Conservation (phyloP, 2,797 vertebrate species). For the Brotula barbata region DNA sequence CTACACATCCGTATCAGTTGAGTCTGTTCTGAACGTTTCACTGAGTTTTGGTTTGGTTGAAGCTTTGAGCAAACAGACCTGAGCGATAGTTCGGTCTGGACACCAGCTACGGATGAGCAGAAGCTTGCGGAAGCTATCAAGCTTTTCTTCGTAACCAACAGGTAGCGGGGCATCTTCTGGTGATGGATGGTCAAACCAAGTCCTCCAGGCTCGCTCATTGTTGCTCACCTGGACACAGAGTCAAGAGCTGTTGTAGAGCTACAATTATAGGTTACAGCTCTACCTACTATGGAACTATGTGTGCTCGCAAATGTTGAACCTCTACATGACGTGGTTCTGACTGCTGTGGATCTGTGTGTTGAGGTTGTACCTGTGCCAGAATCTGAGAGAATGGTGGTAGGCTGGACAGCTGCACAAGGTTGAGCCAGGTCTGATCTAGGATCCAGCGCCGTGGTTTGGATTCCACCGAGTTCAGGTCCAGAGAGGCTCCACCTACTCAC, state of each 20-base stretch:
- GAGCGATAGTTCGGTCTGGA: conserved; percentile 82
- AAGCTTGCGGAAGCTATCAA: conserved; percentile 83
- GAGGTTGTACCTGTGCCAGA: conserved; percentile 62
- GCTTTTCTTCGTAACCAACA: conserved; percentile 78
- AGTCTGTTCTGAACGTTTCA: too few relatives aligned
- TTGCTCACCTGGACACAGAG: conserved; percentile 68
- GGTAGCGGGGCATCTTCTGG: conserved; percentile 81
- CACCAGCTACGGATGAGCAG: conserved; percentile 87
- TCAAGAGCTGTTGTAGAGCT: neutral
- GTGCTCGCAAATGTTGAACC: too few relatives aligned
- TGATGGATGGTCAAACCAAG: conserved; percentile 82
- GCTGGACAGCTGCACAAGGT: conserved; percentile 83
- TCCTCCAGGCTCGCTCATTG: conserved; percentile 82
- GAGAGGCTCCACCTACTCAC: conserved; percentile 79
- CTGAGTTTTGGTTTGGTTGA: neutral
- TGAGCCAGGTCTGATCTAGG: conserved; percentile 86
- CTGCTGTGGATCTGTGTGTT: conserved; percentile 1
- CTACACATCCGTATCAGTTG: too few relatives aligned
- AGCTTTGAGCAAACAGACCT: conserved; percentile 61
- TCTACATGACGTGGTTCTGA: neutral
- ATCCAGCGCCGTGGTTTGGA: conserved; percentile 86
- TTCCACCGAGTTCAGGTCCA: conserved; percentile 85
- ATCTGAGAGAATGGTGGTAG: conserved; percentile 78
- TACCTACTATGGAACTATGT: neutral
- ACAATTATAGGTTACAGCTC: neutral